Base-by-base conservation (phyloP, 2,113 vertebrate genomes). In the Microcebus murinus region DNA sequence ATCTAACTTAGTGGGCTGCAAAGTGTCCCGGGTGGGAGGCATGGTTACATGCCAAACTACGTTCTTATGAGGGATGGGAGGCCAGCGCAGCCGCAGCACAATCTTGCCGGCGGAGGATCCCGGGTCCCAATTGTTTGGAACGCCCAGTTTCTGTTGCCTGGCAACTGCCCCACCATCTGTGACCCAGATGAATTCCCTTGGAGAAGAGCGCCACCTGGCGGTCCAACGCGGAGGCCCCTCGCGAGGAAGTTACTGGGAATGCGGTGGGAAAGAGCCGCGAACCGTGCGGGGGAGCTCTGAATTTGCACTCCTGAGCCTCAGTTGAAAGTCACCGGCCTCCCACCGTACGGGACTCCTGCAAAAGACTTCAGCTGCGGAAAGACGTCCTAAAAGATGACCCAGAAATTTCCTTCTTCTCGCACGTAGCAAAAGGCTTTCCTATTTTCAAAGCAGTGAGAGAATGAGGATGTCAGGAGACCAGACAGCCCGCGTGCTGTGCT, bases 21-120 rank as follows among this genome's bases (percentile, higher is more conserved):
- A 99, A 70, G 99, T 97, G 83, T 99, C 97, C 85, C 98, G 97
- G 9, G 95, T 80, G 71, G 87, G 91, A 1, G 98, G 97, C 99
- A 99, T 99, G 25, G 31, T 45, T 70, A 59, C 96, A 91, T 1
- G 59, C 13, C 0, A 36, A 84, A 50, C 0, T 25, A 25, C 25
- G 45, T 79, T 74, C 50, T 3, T 65, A 4, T 0, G 20, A 18
- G 15, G 57, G 61, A 3, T 5, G 25, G 27, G n/a, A 68, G 86
- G 55, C 42, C 42, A 10, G 36, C 42, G 39, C 85, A 63, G 79
- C 27, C 36, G 12, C 57, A 21, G 65, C 59, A 14, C 73, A 17
- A 42, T 39, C 25, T 42, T 2, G 50, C 45, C 14, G 15, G 4
- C 14, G 1, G 27, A 21, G 29, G 87, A 77, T 89, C 42, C 31